Base-by-base conservation (phyloP, 1,140 invertebrate genomes). In the Drosophila pandora region DNA sequence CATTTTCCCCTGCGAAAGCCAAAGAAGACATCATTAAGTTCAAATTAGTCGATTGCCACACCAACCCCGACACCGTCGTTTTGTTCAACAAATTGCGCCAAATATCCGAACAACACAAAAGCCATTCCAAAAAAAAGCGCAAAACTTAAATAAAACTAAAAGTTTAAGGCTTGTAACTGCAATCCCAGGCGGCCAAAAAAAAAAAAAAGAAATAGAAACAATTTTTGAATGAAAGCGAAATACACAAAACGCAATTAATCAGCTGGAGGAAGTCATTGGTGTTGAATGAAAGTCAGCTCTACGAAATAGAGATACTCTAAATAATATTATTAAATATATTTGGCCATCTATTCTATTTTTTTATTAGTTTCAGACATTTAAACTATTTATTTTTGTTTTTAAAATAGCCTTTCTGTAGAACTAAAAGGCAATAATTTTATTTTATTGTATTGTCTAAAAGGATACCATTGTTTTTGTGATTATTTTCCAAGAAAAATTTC, bases 11-110 rank as follows among this genome's bases (percentile, higher is more conserved):
- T 84, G 80, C 76, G 76, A 83, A 75, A 84, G 80, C 81, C 68
- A 87, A 87, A 85, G 78, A 87, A 85, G 81, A 87, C 81, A 85
- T 85, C 81, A 85, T 87, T 85, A 81, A 80, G 81, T 76, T 80
- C 63, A 45, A 78, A 87, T 85, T 81, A 81, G 69, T 63, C 73
- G 62, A 81, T 85, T 85, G 77, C 81, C 82, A 78, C 82, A 85
- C 49, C 41, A 4, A 3, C 17, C 3, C 25, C 25, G 17, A 3
- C 7, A 2, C 13, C 23, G 13, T 12, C 53, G 63, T 81, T 85
- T 85, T 85, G 81, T 76, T 76, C 47, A 74, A 77, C 77, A 68
- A 85, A 84, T 80, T 81, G 72, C 72, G 62, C 62, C 50, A 78
- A 61, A 64, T 67, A 81, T 59, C 32, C 62, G 58, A 61, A 53